A percentile compares a stretch with the other conserved stretches of the same genome.
phyloP scores from a whole-genome alignment of 2,888 invertebrate species.

The Harpagoxenus sublaevis region DNA sequence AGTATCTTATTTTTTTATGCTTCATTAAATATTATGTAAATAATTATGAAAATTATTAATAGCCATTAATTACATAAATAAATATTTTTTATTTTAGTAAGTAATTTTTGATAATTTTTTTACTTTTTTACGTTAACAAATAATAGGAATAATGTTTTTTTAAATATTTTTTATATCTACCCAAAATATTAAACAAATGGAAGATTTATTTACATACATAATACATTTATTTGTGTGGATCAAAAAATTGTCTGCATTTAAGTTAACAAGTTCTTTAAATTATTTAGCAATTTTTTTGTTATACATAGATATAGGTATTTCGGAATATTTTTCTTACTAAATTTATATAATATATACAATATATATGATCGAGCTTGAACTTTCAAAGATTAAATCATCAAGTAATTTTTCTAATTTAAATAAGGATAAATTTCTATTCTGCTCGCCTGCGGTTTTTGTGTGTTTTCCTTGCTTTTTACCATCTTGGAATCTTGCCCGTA shows the following conservation, averaged over 20 bases:
- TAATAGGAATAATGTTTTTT: background rate
- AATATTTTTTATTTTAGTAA: background rate
- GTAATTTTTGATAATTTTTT: background rate
- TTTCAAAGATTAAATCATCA: background rate
- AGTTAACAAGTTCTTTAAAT: background rate
- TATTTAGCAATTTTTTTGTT: background rate
- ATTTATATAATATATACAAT: background rate
- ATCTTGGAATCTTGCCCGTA: conserved; percentile 23
- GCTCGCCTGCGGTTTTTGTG: background rate
- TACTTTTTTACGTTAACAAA: background rate
- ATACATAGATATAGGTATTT: background rate
- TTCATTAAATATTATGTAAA: conserved; percentile 4
- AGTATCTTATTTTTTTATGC: background rate
- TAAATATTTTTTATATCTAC: background rate
- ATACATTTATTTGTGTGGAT: background rate
- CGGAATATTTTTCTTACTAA: background rate
- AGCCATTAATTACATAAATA: background rate
- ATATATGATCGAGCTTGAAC: background rate
- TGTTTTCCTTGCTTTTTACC: background rate
- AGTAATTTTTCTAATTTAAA: conserved; percentile 4
- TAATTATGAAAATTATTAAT: conserved; percentile 11
- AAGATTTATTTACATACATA: background rate
- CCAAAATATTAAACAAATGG: background rate
- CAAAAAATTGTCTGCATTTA: background rate
- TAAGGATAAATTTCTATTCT: conserved; percentile 14